Percentiles rank a stretch among this genome's conserved stretches.
Evolutionary conservation across 2,797 vertebrate genomes (phyloP).

Genomic region (Poecilia wingei): DNA sequence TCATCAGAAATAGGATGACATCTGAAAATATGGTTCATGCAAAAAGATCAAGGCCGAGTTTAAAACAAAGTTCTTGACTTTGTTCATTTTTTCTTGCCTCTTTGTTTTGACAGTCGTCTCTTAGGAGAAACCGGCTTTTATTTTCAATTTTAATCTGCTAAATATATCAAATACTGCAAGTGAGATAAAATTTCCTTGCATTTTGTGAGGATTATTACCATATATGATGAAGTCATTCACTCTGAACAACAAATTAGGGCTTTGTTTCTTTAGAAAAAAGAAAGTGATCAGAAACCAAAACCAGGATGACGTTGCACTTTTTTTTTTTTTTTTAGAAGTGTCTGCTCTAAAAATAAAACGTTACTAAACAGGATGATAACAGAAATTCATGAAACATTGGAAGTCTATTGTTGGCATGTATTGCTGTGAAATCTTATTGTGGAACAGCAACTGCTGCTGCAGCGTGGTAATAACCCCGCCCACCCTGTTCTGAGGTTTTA

Average conservation of each 20-base stretch:
- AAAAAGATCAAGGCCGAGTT: not conserved
- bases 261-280: not conserved
- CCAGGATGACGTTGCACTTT: not conserved
- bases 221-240: too few species aligned
- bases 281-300: not conserved
- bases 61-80: not conserved
- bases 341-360: not conserved
- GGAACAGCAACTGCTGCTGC: not conserved
- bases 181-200: not conserved
- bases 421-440: not conserved
- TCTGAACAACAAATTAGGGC: not conserved
- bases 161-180: not conserved
- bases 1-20: not conserved
- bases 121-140: not conserved
- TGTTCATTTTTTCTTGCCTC: not conserved
- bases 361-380: not conserved
- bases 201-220: not conserved
- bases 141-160: not conserved
- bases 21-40: not conserved
- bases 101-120: not conserved
- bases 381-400: not conserved
- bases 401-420: not conserved
- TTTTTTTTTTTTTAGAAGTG: not conserved
- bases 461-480: slow-evolving; percentile 18
- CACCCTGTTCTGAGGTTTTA: slow-evolving; percentile 1